Percentiles rank a stretch among this genome's conserved stretches.
Evolutionary conservation across 2,113 vertebrate genomes (phyloP).

Genomic region (Oxygymnocypris stewartii): DNA sequence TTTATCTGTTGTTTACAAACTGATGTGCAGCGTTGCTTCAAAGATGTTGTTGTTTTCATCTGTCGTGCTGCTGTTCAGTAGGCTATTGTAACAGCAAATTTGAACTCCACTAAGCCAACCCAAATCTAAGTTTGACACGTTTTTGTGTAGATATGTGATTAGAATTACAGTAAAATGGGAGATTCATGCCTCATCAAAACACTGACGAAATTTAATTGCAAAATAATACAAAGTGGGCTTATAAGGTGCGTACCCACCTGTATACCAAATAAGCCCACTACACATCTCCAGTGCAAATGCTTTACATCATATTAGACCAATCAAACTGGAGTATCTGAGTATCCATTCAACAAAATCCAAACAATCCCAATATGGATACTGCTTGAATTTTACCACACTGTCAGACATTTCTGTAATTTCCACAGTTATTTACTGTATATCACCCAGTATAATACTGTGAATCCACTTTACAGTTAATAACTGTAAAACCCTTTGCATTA

Average conservation of each 20-base stretch:
- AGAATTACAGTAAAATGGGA: neutral
- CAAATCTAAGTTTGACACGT: neutral
- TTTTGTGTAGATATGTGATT: neutral
- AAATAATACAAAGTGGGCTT: too few species aligned
- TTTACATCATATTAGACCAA: neutral
- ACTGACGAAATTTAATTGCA: neutral
- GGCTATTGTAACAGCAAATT: neutral
- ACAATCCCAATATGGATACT: neutral
- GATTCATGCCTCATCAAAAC: neutral
- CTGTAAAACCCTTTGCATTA: too few species aligned
- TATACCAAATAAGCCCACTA: neutral
- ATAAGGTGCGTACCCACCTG: neutral
- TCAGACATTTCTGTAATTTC: too few species aligned
- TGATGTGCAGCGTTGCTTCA: slow-evolving; percentile 21
- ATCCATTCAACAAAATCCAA: neutral
- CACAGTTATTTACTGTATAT: too few species aligned
- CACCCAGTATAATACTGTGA: too few species aligned
- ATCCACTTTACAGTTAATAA: too few species aligned
- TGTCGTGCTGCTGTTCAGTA: neutral
- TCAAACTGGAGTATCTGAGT: neutral
- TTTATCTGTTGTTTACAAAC: slow-evolving; percentile 36
- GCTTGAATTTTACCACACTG: neutral
- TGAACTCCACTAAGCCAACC: neutral
- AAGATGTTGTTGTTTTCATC: slow-evolving; percentile 8
- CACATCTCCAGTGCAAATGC: neutral